A percentile compares a stretch with the other conserved stretches of the same genome.
Evolutionary conservation across 1,140 invertebrate genomes (phyloP).

Genomic region (Bombus superbus): DNA sequence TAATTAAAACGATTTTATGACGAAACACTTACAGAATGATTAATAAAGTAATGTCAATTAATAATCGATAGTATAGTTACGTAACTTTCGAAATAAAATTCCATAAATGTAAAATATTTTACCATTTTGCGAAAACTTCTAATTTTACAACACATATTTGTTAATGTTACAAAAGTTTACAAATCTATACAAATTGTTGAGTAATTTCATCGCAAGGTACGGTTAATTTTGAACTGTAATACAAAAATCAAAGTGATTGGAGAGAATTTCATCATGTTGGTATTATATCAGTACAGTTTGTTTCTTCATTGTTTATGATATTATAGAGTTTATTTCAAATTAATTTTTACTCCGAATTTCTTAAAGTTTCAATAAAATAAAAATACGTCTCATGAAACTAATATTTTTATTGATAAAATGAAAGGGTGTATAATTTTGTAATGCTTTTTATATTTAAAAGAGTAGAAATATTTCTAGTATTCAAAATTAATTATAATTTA

Average conservation of each 20-base stretch:
- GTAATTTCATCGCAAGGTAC: not conserved
- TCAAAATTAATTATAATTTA: not conserved
- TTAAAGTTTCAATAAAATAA: too few relatives aligned
- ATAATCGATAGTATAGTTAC: not conserved
- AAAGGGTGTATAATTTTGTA: too few relatives aligned
- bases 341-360: too few relatives aligned
- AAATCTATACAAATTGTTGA: not conserved
- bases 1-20: not conserved
- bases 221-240: not conserved
- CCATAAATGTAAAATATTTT: not conserved
- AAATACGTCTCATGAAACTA: too few relatives aligned
- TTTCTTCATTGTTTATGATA: too few relatives aligned
- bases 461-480: too few relatives aligned
- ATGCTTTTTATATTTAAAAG: too few relatives aligned
- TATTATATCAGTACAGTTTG: not conserved
- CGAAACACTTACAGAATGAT: not conserved
- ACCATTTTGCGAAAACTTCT: not conserved
- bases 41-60: not conserved
- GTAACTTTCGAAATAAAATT: slow-evolving; percentile 4
- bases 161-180: too few relatives aligned
- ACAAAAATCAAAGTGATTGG: not conserved
- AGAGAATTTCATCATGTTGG: slow-evolving; percentile 8
- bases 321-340: too few relatives aligned
- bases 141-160: too few relatives aligned
- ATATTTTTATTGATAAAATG: too few relatives aligned